Evolutionary conservation across 2,797 vertebrate species (phyloP).

Genomic region (Sebastes itinus): DNA sequence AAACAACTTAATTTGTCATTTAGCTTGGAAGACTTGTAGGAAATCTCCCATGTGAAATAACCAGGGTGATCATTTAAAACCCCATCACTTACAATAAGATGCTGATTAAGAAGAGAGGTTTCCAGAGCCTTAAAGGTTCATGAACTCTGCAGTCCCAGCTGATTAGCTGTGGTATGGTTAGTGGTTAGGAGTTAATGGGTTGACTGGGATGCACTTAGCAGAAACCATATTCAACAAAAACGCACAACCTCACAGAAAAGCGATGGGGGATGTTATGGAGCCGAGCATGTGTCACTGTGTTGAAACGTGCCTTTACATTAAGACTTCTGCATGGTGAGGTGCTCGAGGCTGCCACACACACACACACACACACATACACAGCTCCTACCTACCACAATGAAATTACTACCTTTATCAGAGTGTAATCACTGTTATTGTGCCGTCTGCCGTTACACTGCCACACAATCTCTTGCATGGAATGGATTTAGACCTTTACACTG

Average conservation of each 20-base stretch:
- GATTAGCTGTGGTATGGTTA: background rate
- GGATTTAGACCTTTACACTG: background rate
- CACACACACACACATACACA: background rate
- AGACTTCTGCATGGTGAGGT: conserved; percentile 22
- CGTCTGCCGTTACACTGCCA: conserved; percentile 28
- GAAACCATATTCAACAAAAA: background rate
- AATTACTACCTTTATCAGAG: conserved; percentile 60
- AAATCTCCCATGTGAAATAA: background rate
- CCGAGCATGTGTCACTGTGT: background rate
- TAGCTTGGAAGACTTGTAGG: background rate
- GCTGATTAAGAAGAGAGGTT: background rate
- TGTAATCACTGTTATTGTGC: conserved; percentile 69
- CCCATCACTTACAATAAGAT: background rate
- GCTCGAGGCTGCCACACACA: background rate
- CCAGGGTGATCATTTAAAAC: background rate
- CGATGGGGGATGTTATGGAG: background rate
- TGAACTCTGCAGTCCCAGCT: background rate
- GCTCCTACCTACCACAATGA: conserved; percentile 15
- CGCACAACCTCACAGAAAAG: background rate
- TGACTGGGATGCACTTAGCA: background rate
- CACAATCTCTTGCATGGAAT: background rate
- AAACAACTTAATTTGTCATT: background rate
- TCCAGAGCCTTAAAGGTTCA: background rate
- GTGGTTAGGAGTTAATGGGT: background rate
- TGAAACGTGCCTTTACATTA: conserved; percentile 18